Percentiles rank a stretch among this genome's conserved stretches.
Evolutionary conservation across 2,888 invertebrate species (phyloP).

Genomic region (Campaea margaritaria): DNA sequence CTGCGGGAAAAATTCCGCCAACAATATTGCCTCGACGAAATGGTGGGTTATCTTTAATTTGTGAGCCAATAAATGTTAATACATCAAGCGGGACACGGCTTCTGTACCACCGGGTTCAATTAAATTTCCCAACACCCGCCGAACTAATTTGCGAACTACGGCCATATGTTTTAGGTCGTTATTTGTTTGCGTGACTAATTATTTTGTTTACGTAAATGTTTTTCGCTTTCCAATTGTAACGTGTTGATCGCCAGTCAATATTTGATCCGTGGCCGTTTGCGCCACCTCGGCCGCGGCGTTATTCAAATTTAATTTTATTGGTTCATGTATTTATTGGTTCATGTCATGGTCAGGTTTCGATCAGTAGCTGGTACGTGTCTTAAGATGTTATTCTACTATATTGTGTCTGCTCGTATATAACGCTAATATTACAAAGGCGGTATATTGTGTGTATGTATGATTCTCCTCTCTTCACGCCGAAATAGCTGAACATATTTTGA

Average conservation of each 20-base stretch:
- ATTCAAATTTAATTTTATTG: slow-evolving; percentile 65
- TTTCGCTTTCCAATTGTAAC: slow-evolving; percentile 73
- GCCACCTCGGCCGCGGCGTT: slow-evolving; percentile 57
- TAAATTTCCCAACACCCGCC: slow-evolving; percentile 71
- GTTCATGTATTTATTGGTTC: slow-evolving; percentile 11
- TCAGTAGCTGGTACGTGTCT: too few relatives aligned
- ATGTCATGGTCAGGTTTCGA: too few relatives aligned
- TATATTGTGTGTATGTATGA: too few relatives aligned
- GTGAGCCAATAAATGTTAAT: slow-evolving; percentile 84
- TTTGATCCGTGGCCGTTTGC: slow-evolving; percentile 63
- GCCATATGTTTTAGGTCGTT: slow-evolving; percentile 60
- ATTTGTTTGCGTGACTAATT: slow-evolving; percentile 65
- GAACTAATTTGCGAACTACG: slow-evolving; percentile 82
- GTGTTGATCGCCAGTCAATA: slow-evolving; percentile 80
- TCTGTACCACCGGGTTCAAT: slow-evolving; percentile 66
- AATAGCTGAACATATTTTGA: too few relatives aligned
- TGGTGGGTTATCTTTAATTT: slow-evolving; percentile 79
- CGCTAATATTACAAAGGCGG: too few relatives aligned
- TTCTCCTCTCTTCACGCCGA: too few relatives aligned
- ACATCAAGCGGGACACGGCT: slow-evolving; percentile 69
- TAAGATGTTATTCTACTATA: too few relatives aligned
- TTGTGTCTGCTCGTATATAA: too few relatives aligned
- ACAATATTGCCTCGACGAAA: slow-evolving; percentile 63
- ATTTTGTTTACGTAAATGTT: slow-evolving; percentile 78
- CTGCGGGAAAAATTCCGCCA: slow-evolving; percentile 37